Base-by-base conservation (phyloP, 2,888 invertebrate genomes). In the Tachystola acroxantha region DNA sequence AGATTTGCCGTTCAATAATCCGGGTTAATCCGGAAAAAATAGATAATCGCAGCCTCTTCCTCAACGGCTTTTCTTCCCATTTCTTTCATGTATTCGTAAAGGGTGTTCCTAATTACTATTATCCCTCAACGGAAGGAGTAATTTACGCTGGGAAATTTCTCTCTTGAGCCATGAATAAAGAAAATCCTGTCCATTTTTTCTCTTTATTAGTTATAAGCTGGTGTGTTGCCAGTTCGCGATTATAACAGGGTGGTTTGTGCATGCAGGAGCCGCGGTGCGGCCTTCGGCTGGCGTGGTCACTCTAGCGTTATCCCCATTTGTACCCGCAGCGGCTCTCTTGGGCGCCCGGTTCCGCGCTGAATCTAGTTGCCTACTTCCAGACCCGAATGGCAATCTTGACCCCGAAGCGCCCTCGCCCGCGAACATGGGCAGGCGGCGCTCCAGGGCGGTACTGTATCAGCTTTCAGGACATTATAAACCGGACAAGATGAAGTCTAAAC, bases 391-490 rank as follows among this genome's bases (percentile, higher is more conserved):
- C 88, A 90, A 91, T 70, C 92, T 94, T 82, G 94, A 94, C 76
- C 90, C 91, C 27, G 93, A 93, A 85, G 91, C 92, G 57, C 92
- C 93, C 43, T 94, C 94, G 54, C 93, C 94, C 58, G 92, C 94
- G 64, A 96, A 96, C 89, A 96, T 96, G 89, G 96, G 96, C 57
- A 89, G 97, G 53, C 90, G 98, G 65, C 91, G 98, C 64, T 97
- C 97, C 72, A 90, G 98, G 68, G 98, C 98, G 28, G 97, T 98
- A 41, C 92, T 98, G 46, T 98, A 98, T 88, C 97, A 98, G 88
- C 91, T 98, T 60, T 97, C 97, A 57, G 98, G 98, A 48, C 97
- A 97, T 85, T 98, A 97, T 87, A 96, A 96, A 77, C 96, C 96
- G 69, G 96, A 96, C 81, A 95, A 95, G 76, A 92, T 93, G 86